These are phyloP conservation scores for Hepsetus odoe DNA, from an alignment of 2,113 vertebrate species.

Conservation along the genomic window DNA sequence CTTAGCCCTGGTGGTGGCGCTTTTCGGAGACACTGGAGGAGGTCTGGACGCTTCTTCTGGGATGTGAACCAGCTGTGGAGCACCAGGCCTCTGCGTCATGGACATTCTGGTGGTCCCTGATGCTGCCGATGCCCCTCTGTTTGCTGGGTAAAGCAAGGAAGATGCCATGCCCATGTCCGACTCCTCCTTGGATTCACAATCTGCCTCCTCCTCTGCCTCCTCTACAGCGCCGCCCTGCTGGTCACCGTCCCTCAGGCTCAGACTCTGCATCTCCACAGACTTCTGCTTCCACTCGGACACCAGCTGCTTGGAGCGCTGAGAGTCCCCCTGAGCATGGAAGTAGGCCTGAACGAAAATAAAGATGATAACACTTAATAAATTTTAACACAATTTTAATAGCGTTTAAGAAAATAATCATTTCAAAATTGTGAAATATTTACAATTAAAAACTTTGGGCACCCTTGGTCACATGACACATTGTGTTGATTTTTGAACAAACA, in stretches of 20 bases:
- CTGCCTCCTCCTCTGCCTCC: slow-evolving; percentile 82
- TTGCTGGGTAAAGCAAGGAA: slow-evolving; percentile 68
- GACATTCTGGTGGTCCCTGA: slow-evolving; percentile 83
- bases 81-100: slow-evolving; percentile 89
- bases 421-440: too few relatives aligned
- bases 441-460: too few relatives aligned
- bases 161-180: slow-evolving; percentile 54
- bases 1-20: slow-evolving; percentile 89
- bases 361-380: neutral
- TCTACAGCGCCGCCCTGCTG: slow-evolving; percentile 76
- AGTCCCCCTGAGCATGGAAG: slow-evolving; percentile 64
- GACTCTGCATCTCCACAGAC: slow-evolving; percentile 88
- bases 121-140: slow-evolving; percentile 58
- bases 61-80: slow-evolving; percentile 96
- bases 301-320: slow-evolving; percentile 92
- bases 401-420: too few relatives aligned
- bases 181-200: slow-evolving; percentile 60
- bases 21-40: slow-evolving; percentile 79
- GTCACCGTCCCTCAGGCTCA: slow-evolving; percentile 72
- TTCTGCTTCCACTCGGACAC: slow-evolving; percentile 96
- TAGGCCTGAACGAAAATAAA: neutral
- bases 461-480: too few relatives aligned
- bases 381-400: too few relatives aligned
- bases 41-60: slow-evolving; percentile 83
- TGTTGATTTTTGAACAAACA: too few relatives aligned